Evolutionary conservation across 1,140 invertebrate species (phyloP).

Genomic region (Megalopta genalis): DNA sequence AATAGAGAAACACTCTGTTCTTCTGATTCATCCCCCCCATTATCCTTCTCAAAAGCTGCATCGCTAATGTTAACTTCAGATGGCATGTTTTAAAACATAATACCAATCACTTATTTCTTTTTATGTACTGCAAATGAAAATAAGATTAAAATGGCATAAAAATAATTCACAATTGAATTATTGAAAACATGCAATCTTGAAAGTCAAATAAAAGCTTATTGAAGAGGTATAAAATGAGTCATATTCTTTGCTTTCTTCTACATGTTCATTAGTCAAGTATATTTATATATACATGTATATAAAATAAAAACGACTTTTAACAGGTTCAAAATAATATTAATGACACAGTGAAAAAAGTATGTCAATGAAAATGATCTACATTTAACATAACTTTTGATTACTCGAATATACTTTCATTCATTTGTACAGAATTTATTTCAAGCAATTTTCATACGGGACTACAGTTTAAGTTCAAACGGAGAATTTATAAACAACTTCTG

Average conservation of each 20-base stretch:
- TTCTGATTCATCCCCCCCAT: constrained; percentile 60
- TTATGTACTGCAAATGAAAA: constrained; percentile 29
- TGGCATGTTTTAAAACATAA: constrained; percentile 68
- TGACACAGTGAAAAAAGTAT: not conserved
- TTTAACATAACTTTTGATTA: not conserved
- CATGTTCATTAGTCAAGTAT: not conserved
- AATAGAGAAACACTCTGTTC: constrained; percentile 55
- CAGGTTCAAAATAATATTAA: not conserved
- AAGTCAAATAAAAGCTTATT: not conserved
- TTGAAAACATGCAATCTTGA: not conserved
- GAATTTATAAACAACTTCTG: not conserved
- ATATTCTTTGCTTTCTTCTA: not conserved
- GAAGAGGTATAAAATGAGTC: not conserved
- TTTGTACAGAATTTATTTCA: not conserved
- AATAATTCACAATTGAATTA: not conserved
- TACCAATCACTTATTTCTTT: constrained; percentile 21
- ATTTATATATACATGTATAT: not conserved
- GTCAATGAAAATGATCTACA: not conserved
- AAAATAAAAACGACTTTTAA: not conserved
- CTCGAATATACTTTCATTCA: not conserved
- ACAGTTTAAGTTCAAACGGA: too few relatives aligned
- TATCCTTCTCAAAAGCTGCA: constrained; percentile 65
- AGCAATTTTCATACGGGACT: not conserved
- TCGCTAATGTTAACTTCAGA: constrained; percentile 65
- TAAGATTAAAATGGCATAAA: constrained; percentile 16